Percentiles rank a stretch among this genome's conserved stretches.
Evolutionary conservation across 2,888 invertebrate genomes (phyloP).

Genomic region (Petrolisthes cinctipes): DNA sequence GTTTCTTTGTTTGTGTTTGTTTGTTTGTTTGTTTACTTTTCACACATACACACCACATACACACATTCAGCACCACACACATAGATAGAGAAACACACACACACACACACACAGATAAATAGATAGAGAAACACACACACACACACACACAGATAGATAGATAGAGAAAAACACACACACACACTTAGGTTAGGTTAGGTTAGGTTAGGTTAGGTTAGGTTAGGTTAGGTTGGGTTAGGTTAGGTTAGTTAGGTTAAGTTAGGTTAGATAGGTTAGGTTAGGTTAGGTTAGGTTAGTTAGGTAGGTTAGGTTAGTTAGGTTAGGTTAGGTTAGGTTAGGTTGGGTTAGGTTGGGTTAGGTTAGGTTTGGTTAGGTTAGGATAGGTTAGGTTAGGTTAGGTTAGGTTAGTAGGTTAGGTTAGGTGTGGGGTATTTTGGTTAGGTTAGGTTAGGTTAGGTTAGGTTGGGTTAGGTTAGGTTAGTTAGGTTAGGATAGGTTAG

Average conservation of each 20-base stretch:
- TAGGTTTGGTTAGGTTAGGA: conserved; percentile 11
- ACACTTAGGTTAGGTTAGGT: conserved; percentile 20
- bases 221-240: conserved; percentile 22
- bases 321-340: conserved; percentile 22
- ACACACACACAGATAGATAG: too few species aligned
- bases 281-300: conserved; percentile 22
- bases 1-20: too few species aligned
- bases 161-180: too few species aligned
- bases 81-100: too few species aligned
- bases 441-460: neutral
- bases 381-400: neutral
- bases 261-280: conserved; percentile 22
- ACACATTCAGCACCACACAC: too few species aligned
- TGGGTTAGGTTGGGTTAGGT: conserved; percentile 6
- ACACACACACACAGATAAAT: too few species aligned
- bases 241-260: conserved; percentile 22
- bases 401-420: neutral
- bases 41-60: too few species aligned
- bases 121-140: too few species aligned
- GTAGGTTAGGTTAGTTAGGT: too few species aligned
- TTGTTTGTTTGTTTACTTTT: too few species aligned
- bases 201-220: conserved; percentile 20
- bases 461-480: neutral
- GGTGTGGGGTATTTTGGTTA: neutral
- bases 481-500: neutral